Evolutionary conservation across 1,140 invertebrate species (phyloP).

Genomic region (Bombus huntii): DNA sequence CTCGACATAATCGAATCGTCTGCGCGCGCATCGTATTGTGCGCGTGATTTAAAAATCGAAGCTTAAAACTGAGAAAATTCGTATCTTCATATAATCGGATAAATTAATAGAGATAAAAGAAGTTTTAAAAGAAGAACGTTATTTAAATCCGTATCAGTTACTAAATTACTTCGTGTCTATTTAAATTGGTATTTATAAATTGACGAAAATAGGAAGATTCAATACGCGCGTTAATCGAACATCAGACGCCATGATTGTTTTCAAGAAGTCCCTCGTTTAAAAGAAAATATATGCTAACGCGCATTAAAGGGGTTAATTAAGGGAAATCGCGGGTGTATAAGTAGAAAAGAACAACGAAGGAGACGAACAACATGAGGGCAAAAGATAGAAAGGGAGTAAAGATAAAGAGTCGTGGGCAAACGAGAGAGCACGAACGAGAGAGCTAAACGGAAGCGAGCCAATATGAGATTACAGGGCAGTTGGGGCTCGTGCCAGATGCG

Average conservation of each 20-base stretch:
- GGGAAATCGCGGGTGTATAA: too few species aligned
- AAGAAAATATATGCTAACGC: background rate
- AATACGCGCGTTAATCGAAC: too few species aligned
- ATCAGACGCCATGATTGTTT: background rate
- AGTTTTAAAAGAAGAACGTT: background rate
- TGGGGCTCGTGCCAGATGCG: conserved; percentile 97
- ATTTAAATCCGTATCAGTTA: background rate
- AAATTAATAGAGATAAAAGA: background rate
- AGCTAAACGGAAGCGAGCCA: conserved; percentile 64
- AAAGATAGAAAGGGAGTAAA: background rate
- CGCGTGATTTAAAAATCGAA: background rate
- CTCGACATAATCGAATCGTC: background rate
- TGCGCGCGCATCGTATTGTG: background rate
- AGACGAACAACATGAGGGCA: conserved; percentile 1
- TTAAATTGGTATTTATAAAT: background rate
- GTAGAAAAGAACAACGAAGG: background rate
- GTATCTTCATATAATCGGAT: background rate
- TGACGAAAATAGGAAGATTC: background rate
- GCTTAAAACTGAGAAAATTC: background rate
- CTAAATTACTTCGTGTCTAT: background rate
- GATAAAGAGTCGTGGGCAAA: conserved; percentile 18
- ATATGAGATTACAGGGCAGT: conserved; percentile 77
- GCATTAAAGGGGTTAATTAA: background rate
- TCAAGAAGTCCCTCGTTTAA: background rate
- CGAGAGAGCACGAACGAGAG: conserved; percentile 52